Conservation (phyloP, 1,140 invertebrate species). For the Idris sp. region DNA sequence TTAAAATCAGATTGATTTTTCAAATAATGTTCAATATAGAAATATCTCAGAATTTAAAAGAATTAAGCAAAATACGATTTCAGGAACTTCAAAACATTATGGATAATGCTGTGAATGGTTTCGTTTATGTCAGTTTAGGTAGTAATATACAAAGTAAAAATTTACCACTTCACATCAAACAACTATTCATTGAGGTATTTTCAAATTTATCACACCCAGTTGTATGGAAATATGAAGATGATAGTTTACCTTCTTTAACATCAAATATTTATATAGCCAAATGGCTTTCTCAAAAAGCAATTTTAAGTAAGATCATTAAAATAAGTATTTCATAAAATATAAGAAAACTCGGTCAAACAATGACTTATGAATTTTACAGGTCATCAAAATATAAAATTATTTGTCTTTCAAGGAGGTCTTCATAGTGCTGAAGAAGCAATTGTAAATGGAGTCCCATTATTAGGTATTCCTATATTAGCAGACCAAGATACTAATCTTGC, state of each 20-base stretch:
- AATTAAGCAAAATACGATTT: too few species aligned
- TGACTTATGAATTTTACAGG: slow-evolving; percentile 15
- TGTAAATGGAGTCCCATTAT: background rate
- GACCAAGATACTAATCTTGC: background rate
- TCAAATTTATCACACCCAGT: slow-evolving; percentile 28
- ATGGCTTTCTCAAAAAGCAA: slow-evolving; percentile 27
- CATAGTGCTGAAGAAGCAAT: slow-evolving; percentile 1
- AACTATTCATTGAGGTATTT: slow-evolving; percentile 38
- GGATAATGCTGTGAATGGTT: slow-evolving; percentile 76
- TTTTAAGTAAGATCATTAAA: slow-evolving; percentile 54
- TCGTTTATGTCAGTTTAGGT: slow-evolving; percentile 81
- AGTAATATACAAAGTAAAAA: slow-evolving; percentile 37
- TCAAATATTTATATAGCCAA: slow-evolving; percentile 29
- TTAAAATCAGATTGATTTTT: too few species aligned
- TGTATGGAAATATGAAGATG: slow-evolving; percentile 47
- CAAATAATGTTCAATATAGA: too few species aligned
- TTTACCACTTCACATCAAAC: slow-evolving; percentile 24
- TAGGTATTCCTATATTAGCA: background rate
- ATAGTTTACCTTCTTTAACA: slow-evolving; percentile 3
- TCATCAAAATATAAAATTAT: slow-evolving; percentile 9
- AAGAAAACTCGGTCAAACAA: too few species aligned
- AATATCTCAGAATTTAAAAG: too few species aligned
- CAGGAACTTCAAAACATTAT: slow-evolving; percentile 75
- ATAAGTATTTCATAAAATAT: too few species aligned
- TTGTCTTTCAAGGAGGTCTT: background rate